These are phyloP conservation scores for Acleris cristana DNA, from an alignment of 2,888 invertebrate genomes.

Conservation along the genomic window DNA sequence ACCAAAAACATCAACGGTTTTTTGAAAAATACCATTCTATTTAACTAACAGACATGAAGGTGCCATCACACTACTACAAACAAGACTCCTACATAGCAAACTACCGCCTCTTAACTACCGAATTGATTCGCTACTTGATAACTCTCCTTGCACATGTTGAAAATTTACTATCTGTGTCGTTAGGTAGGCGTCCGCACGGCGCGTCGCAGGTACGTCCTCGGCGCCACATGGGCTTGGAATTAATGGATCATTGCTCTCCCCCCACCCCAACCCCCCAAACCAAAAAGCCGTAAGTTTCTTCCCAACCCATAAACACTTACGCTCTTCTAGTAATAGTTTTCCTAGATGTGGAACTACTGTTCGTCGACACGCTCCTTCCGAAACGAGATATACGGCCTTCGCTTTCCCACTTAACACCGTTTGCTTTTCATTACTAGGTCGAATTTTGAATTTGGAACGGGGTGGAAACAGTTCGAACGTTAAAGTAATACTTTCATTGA, in stretches of 20 bases:
- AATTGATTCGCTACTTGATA: conserved; percentile 43
- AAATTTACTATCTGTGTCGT: conserved; percentile 72
- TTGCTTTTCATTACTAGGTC: conserved; percentile 35
- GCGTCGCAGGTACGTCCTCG: conserved; percentile 83
- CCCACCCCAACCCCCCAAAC: conserved; percentile 55
- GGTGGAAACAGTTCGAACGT: background rate
- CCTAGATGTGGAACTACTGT: conserved; percentile 75
- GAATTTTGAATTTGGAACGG: conserved; percentile 28
- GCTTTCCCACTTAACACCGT: conserved; percentile 65
- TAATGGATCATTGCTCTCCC: conserved; percentile 92
- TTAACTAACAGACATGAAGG: no score
- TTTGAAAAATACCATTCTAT: no score
- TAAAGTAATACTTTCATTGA: background rate
- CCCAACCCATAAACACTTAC: conserved; percentile 18
- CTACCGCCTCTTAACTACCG: conserved; percentile 24
- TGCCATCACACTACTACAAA: background rate
- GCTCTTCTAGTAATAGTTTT: conserved; percentile 42
- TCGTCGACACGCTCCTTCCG: conserved; percentile 73
- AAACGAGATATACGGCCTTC: conserved; percentile 65
- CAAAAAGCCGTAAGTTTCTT: conserved; percentile 28
- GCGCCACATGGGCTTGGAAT: conserved; percentile 93
- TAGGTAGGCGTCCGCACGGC: conserved; percentile 81
- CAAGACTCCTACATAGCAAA: background rate
- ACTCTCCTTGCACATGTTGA: conserved; percentile 64
- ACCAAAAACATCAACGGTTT: no score